phyloP scores from a whole-genome alignment of 2,797 vertebrate species.

The Tauraco hartlaubi region DNA sequence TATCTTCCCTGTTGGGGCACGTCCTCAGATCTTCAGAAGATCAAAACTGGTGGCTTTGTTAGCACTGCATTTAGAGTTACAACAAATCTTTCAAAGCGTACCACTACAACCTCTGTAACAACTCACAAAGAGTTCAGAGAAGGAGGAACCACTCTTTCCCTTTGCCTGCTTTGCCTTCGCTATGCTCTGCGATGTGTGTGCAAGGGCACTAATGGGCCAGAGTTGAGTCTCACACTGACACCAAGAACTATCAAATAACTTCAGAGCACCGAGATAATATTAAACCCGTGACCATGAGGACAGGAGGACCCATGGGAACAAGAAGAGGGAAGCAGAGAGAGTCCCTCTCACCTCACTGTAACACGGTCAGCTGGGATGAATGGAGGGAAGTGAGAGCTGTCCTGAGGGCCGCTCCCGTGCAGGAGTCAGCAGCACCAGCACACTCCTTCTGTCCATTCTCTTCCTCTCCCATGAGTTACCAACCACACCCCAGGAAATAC shows the following conservation, averaged over 20 bases:
- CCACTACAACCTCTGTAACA: neutral
- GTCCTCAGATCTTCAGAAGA: neutral
- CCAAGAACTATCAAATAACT: neutral
- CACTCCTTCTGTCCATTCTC: neutral
- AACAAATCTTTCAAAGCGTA: neutral
- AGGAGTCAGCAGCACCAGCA: rapidly evolving
- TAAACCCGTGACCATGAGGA: neutral
- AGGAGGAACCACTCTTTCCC: neutral
- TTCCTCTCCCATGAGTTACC: neutral
- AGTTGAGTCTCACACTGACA: rapidly evolving
- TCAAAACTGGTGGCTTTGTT: neutral
- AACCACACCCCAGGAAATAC: neutral
- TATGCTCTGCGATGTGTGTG: rapidly evolving
- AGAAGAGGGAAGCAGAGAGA: neutral
- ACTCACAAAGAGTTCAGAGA: neutral
- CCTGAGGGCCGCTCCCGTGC: neutral
- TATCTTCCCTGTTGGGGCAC: neutral
- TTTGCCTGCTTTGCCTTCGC: neutral
- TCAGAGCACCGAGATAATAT: rapidly evolving
- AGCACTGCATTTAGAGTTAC: neutral
- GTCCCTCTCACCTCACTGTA: neutral
- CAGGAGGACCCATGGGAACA: neutral
- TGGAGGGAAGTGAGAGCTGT: neutral
- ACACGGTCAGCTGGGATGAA: neutral
- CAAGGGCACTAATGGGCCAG: neutral